phyloP scores from a whole-genome alignment of 2,113 vertebrate genomes.

The Rana temporaria region DNA sequence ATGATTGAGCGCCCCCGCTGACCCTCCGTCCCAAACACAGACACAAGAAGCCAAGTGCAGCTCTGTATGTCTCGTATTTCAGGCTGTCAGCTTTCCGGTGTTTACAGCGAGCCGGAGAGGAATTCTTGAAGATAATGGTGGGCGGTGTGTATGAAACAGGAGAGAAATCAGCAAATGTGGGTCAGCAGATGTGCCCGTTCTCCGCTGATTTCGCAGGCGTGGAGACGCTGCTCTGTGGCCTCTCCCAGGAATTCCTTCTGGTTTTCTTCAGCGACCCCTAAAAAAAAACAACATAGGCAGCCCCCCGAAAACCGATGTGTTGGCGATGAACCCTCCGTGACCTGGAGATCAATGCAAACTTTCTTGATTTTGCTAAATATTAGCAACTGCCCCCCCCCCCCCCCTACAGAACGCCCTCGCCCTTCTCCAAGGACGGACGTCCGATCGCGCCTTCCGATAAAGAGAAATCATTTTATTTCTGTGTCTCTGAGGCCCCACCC shows the following conservation, averaged over 20 bases:
- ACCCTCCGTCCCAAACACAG: no score
- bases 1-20: no score
- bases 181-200: conserved; percentile 31
- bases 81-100: neutral
- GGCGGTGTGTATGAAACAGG: neutral
- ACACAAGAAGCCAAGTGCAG: neutral
- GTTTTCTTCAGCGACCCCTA: neutral
- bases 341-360: neutral
- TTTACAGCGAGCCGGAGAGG: neutral
- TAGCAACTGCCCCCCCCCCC: neutral
- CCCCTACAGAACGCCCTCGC: neutral
- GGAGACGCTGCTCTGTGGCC: neutral
- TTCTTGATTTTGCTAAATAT: neutral
- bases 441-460: neutral
- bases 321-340: neutral
- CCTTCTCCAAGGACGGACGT: neutral
- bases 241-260: neutral
- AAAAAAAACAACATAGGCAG: neutral
- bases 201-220: neutral
- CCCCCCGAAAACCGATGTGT: neutral
- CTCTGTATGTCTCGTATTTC: neutral
- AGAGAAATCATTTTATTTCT: neutral
- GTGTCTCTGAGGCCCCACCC: no score
- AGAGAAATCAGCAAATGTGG: neutral
- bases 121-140: neutral